Conservation (phyloP, 2,113 vertebrate genomes). For the Mastomys coucha region DNA sequence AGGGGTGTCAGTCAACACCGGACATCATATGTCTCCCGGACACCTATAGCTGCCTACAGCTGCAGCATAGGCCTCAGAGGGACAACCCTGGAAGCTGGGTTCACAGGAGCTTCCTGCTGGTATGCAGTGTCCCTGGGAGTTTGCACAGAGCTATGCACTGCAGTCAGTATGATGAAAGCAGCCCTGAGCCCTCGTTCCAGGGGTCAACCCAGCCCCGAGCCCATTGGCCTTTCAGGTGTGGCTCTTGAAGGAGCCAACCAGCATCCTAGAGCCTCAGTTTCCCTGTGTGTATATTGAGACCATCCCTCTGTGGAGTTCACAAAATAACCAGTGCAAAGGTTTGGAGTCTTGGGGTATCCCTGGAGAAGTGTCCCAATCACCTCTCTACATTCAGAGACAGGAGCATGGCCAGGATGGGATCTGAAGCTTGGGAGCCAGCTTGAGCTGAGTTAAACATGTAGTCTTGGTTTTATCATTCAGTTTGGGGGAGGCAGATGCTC, state of each 20-base stretch:
- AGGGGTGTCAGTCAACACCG: neutral
- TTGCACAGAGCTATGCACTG: fast-evolving
- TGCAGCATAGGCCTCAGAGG: neutral
- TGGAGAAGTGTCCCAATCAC: neutral
- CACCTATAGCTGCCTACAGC: fast-evolving
- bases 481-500: neutral
- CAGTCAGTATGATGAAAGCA: neutral
- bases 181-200: neutral
- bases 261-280: neutral
- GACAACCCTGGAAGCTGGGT: neutral
- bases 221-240: neutral
- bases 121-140: fast-evolving
- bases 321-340: neutral
- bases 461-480: neutral
- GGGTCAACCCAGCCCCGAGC: neutral
- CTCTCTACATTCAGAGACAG: neutral
- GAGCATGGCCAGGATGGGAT: neutral
- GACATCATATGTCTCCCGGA: neutral
- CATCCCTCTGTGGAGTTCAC: neutral
- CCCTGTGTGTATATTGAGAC: no score
- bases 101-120: neutral
- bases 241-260: neutral
- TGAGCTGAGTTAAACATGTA: neutral
- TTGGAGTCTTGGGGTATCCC: neutral
- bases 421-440: neutral